These are phyloP conservation scores for Atractosteus spatula DNA, from an alignment of 2,113 vertebrate genomes.

Conservation along the genomic window DNA sequence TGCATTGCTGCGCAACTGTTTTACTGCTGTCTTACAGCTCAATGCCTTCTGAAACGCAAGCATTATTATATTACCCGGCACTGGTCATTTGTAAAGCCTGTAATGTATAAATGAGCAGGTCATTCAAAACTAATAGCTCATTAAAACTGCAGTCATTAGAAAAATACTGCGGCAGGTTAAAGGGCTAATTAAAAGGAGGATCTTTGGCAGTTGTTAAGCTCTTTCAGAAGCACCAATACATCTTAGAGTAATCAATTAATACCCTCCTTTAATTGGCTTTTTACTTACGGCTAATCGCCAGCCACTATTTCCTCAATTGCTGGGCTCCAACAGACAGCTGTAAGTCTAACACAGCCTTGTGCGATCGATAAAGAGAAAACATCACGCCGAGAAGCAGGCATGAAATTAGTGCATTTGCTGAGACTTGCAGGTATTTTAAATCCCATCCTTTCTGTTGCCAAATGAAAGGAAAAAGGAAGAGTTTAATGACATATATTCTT, in stretches of 20 bases:
- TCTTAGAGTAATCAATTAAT: slow-evolving; percentile 40
- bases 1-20: no score
- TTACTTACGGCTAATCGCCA: slow-evolving; percentile 18
- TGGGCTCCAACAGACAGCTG: slow-evolving; percentile 15
- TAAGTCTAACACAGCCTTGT: slow-evolving; percentile 23
- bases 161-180: slow-evolving; percentile 5
- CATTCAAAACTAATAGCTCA: slow-evolving; percentile 2
- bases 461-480: background rate
- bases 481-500: background rate
- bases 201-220: slow-evolving; percentile 21
- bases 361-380: slow-evolving; percentile 42
- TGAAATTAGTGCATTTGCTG: slow-evolving; percentile 19
- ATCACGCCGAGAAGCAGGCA: background rate
- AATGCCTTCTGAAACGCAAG: background rate
- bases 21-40: no score
- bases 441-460: background rate
- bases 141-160: slow-evolving; percentile 6
- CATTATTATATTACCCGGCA: background rate
- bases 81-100: background rate
- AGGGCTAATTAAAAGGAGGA: slow-evolving; percentile 12
- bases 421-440: slow-evolving; percentile 20
- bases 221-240: slow-evolving; percentile 18
- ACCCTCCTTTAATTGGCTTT: slow-evolving; percentile 29
- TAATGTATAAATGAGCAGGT: background rate
- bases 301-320: background rate